These are phyloP conservation scores for Ptyas mucosa DNA, from an alignment of 2,113 vertebrate genomes.

Conservation along the genomic window DNA sequence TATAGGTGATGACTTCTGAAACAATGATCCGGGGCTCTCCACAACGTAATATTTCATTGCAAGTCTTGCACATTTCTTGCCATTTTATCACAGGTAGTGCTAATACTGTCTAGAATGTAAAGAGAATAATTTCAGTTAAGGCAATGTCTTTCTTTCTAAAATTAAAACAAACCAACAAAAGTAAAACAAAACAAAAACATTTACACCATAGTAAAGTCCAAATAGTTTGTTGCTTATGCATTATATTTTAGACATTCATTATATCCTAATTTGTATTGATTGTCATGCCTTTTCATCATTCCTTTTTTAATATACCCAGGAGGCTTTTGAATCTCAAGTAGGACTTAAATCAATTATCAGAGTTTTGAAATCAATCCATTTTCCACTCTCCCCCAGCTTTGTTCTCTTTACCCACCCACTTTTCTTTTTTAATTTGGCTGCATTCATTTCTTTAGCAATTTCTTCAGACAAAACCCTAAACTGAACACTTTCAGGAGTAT, in stretches of 20 bases:
- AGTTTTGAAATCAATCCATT: constrained; percentile 18
- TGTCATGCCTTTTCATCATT: constrained; percentile 29
- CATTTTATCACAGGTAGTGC: not conserved
- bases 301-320: not conserved
- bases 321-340: constrained; percentile 3
- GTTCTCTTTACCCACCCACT: not conserved
- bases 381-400: not conserved
- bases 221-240: not conserved
- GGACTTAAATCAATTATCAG: constrained; percentile 15
- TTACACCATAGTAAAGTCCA: not conserved
- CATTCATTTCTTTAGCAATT: not conserved
- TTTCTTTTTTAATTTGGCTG: constrained; percentile 1
- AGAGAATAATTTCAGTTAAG: not conserved
- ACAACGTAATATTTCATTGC: not conserved
- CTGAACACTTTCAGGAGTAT: constrained; percentile 5
- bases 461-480: constrained; percentile 10
- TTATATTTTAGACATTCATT: constrained; percentile 3
- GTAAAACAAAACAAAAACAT: no score
- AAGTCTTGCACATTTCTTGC: not conserved
- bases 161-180: not conserved
- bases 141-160: not conserved
- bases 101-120: not conserved
- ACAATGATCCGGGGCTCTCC: not conserved
- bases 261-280: constrained; percentile 19
- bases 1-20: not conserved